Evolutionary conservation across 35 echinoderm and acorn worm genomes (phyloP).

Genomic region (Patiria miniata): DNA sequence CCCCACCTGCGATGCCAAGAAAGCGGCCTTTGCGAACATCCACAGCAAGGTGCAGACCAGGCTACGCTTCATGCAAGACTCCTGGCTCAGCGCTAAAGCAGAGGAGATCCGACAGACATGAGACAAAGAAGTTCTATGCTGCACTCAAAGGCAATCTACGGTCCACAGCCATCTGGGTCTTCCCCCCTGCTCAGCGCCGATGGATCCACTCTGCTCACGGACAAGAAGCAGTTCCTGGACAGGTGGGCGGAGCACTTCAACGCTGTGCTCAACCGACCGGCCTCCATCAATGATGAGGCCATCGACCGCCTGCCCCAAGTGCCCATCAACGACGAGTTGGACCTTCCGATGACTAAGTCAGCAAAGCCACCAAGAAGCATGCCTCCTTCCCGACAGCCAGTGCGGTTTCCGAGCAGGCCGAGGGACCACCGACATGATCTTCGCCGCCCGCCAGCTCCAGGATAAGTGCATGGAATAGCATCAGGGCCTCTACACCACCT

Average conservation of each 20-base stretch:
- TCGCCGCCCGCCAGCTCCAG: slow-evolving; percentile 54
- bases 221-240: slow-evolving; percentile 8
- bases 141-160: slow-evolving; percentile 24
- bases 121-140: slow-evolving; percentile 20
- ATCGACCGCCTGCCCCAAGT: not conserved
- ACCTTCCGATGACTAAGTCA: not conserved
- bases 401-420: slow-evolving; percentile 57
- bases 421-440: slow-evolving; percentile 65
- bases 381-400: not conserved
- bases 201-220: slow-evolving; percentile 23
- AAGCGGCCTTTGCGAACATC: not conserved
- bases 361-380: slow-evolving; percentile 15
- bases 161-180: no score
- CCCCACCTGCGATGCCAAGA: not conserved
- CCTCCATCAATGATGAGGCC: not conserved
- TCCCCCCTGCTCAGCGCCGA: slow-evolving; percentile 31
- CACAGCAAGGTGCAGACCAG: not conserved
- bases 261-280: slow-evolving; percentile 14
- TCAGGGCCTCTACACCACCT: slow-evolving; percentile 5
- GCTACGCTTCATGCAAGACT: slow-evolving; percentile 10
- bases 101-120: slow-evolving; percentile 21
- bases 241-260: slow-evolving; percentile 36
- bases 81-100: slow-evolving; percentile 8
- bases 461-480: slow-evolving; percentile 39
- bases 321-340: not conserved